phyloP scores from a whole-genome alignment of 2,888 invertebrate species.

The Glaucopsyche alexis region DNA sequence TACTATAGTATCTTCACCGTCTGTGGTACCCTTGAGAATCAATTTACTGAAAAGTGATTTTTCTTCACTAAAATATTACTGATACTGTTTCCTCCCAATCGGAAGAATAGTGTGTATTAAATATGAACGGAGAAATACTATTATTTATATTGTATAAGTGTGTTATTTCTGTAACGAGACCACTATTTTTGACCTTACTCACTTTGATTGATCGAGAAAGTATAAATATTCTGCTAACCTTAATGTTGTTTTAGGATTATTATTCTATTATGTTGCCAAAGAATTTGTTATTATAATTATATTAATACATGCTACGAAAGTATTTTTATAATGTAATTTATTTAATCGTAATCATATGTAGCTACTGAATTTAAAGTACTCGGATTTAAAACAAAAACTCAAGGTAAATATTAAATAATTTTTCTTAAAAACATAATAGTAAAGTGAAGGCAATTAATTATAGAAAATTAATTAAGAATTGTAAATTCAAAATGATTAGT shows the following conservation, averaged over 20 bases:
- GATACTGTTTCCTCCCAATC: background rate
- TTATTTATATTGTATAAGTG: background rate
- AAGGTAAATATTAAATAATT: too few relatives aligned
- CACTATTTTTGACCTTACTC: slow-evolving; percentile 5
- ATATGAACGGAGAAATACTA: slow-evolving; percentile 1
- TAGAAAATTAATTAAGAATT: too few relatives aligned
- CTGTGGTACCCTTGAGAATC: too few relatives aligned
- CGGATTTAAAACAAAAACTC: too few relatives aligned
- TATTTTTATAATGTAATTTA: background rate
- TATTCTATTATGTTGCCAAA: background rate
- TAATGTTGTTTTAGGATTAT: slow-evolving; percentile 10
- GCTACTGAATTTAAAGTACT: background rate
- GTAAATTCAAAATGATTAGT: too few relatives aligned
- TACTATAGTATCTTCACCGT: too few relatives aligned
- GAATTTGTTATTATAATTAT: background rate
- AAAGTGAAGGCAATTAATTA: too few relatives aligned
- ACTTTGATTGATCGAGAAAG: slow-evolving; percentile 20
- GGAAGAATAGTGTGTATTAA: background rate
- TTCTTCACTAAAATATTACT: background rate
- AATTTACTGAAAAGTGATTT: background rate
- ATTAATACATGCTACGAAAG: background rate
- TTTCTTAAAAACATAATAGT: too few relatives aligned
- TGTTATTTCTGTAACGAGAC: background rate
- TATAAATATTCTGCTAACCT: background rate
- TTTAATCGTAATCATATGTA: too few relatives aligned